Conservation (phyloP, 1,140 invertebrate genomes). For the Drosophila nannoptera region DNA sequence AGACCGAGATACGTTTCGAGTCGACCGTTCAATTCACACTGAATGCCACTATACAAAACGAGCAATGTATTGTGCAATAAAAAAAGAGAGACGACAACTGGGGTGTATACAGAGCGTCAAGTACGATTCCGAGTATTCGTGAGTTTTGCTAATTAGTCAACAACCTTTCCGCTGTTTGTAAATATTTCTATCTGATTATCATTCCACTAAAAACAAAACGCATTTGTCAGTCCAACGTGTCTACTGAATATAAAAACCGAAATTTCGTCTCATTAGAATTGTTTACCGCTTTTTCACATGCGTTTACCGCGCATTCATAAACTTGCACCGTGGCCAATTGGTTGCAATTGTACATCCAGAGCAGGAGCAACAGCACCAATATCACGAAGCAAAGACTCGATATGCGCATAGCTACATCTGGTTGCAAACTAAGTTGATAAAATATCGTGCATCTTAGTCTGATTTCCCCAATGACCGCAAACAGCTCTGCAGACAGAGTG, state of each 20-base stretch:
- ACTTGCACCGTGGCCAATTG: conserved; percentile 68
- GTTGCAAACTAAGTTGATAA: conserved; percentile 48
- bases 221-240: conserved; percentile 3
- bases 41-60: conserved; percentile 28
- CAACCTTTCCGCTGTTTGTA: conserved; percentile 49
- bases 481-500: conserved; percentile 57
- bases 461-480: conserved; percentile 56
- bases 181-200: background rate
- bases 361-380: conserved; percentile 35
- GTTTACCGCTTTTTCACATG: conserved; percentile 53
- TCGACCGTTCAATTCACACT: conserved; percentile 50
- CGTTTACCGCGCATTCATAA: conserved; percentile 59
- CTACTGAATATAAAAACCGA: conserved; percentile 8
- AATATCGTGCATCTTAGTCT: conserved; percentile 35
- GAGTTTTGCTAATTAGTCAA: conserved; percentile 69
- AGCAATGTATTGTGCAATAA: conserved; percentile 1
- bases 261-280: conserved; percentile 31
- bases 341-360: conserved; percentile 29
- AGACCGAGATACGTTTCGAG: background rate
- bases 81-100: background rate
- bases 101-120: background rate
- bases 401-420: conserved; percentile 44
- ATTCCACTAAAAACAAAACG: conserved; percentile 33
- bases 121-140: conserved; percentile 41
- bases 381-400: conserved; percentile 22